Percentiles rank a stretch among this genome's conserved stretches.
These are phyloP conservation scores for Climacteris rufus DNA, from an alignment of 2,113 vertebrate genomes.

Conservation along the genomic window DNA sequence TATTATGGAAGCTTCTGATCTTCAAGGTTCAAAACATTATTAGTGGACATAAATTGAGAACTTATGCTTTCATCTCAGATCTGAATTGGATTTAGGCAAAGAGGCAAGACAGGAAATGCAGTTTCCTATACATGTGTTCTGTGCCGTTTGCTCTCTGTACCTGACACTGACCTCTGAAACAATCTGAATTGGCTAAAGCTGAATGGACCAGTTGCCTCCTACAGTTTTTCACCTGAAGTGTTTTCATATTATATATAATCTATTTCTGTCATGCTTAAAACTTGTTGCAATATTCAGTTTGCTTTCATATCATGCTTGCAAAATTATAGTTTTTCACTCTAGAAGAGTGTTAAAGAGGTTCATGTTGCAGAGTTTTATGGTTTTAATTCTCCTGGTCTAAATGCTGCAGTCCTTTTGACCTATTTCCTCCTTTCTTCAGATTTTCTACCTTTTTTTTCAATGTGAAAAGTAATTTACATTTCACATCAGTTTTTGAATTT, in stretches of 20 bases:
- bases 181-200: neutral
- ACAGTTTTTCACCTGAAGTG: neutral
- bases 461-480: neutral
- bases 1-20: neutral
- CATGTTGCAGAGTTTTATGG: neutral
- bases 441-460: neutral
- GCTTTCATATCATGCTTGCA: neutral
- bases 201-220: neutral
- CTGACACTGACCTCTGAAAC: neutral
- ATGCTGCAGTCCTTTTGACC: neutral
- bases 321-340: neutral
- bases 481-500: neutral
- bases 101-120: neutral
- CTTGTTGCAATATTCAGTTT: neutral
- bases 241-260: neutral
- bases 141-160: neutral
- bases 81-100: neutral
- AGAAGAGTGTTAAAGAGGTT: neutral
- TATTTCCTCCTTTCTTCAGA: neutral
- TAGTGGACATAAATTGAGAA: neutral
- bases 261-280: neutral
- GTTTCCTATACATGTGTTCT: fast-evolving
- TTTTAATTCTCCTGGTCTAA: neutral
- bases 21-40: neutral
- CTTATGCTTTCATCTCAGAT: neutral